Percentiles rank a stretch among this genome's conserved stretches.
Evolutionary conservation across 2,888 invertebrate genomes (phyloP).

Genomic region (Leucoma salicis): DNA sequence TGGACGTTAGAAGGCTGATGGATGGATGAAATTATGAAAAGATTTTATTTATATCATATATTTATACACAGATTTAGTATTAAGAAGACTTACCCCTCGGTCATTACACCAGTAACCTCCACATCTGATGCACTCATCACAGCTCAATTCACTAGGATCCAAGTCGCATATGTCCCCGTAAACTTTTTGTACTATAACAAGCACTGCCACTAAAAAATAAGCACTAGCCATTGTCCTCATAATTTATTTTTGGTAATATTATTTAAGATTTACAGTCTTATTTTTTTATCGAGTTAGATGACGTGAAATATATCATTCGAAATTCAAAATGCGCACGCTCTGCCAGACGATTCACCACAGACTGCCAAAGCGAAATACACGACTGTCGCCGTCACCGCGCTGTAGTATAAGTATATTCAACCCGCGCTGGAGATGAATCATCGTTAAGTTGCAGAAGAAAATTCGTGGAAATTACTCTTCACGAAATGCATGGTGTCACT

Average conservation of each 20-base stretch:
- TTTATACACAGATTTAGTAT: background rate
- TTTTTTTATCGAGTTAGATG: slow-evolving; percentile 22
- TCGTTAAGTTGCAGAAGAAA: slow-evolving; percentile 41
- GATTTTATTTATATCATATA: no score
- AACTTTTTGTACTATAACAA: slow-evolving; percentile 49
- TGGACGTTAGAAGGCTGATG: no score
- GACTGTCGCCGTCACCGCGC: background rate
- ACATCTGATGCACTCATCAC: slow-evolving; percentile 65
- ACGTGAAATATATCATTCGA: slow-evolving; percentile 37
- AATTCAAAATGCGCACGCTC: slow-evolving; percentile 51
- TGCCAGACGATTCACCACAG: slow-evolving; percentile 37
- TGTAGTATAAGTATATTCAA: slow-evolving; percentile 41
- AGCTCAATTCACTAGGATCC: slow-evolving; percentile 33
- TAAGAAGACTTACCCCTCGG: slow-evolving; percentile 39
- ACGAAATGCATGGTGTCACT: slow-evolving; percentile 16
- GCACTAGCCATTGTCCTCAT: slow-evolving; percentile 52
- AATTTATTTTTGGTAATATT: slow-evolving; percentile 6
- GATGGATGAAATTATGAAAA: no score
- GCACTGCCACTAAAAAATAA: slow-evolving; percentile 56
- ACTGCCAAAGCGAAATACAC: slow-evolving; percentile 34
- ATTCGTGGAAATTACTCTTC: slow-evolving; percentile 57
- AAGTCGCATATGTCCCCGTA: slow-evolving; percentile 44
- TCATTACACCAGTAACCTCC: slow-evolving; percentile 62
- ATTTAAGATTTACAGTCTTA: background rate
- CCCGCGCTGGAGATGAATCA: slow-evolving; percentile 55